phyloP scores from a whole-genome alignment of 2,113 vertebrate species.

The Alligator mississippiensis region DNA sequence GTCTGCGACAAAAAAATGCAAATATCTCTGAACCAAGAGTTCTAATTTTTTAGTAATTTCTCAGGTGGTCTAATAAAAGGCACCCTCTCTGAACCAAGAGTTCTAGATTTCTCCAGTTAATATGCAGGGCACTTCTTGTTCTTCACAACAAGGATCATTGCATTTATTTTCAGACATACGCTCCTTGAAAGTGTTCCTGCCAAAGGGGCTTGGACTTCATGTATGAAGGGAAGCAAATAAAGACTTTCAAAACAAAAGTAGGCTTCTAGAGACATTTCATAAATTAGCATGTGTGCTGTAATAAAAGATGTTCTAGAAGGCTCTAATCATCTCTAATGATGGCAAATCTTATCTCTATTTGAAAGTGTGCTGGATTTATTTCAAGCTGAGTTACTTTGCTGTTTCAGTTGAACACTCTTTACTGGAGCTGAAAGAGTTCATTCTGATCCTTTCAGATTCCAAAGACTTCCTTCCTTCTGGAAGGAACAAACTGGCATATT shows the following conservation, averaged over 20 bases:
- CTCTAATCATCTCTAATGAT: accelerated
- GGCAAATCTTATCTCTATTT: accelerated
- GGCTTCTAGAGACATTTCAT: accelerated
- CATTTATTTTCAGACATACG: background rate
- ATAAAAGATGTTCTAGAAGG: background rate
- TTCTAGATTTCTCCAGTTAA: too few relatives aligned
- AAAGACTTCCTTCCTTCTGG: background rate
- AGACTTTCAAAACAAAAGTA: background rate
- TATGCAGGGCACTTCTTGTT: too few relatives aligned
- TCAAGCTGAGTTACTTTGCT: background rate
- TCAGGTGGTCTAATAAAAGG: too few relatives aligned
- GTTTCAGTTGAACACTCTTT: background rate
- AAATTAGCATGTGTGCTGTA: background rate
- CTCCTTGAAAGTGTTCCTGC: background rate
- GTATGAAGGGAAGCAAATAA: background rate
- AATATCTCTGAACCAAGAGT: too few relatives aligned
- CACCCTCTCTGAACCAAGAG: too few relatives aligned
- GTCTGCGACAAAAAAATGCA: too few relatives aligned
- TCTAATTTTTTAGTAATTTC: too few relatives aligned
- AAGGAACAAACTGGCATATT: background rate
- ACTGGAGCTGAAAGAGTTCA: background rate
- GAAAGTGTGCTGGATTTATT: background rate
- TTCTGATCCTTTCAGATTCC: background rate
- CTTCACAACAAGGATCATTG: background rate
- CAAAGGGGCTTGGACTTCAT: background rate